phyloP scores from a whole-genome alignment of 2,797 vertebrate genomes.

The Myoxocephalus aenaeus region DNA sequence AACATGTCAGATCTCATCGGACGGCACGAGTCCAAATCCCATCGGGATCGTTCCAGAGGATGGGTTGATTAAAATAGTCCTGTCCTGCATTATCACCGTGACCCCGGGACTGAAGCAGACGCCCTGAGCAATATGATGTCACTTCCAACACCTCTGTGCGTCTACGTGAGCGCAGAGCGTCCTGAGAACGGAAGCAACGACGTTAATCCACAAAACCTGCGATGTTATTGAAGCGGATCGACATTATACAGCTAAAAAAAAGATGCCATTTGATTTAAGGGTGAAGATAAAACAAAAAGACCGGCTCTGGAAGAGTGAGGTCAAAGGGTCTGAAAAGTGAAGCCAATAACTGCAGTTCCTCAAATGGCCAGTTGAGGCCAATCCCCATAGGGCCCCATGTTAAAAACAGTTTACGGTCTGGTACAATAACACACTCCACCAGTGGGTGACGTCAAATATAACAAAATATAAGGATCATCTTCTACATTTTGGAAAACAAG shows the following conservation, averaged over 20 bases:
- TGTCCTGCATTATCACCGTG: constrained; percentile 31
- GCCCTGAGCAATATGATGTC: constrained; percentile 4
- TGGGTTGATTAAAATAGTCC: constrained; percentile 67
- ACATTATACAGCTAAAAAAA: no score
- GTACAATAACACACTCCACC: no score
- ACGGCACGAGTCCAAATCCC: constrained; percentile 57
- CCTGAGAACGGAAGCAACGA: neutral
- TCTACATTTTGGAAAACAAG: no score
- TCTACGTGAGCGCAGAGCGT: neutral
- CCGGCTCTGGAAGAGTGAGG: neutral
- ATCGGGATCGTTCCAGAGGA: constrained; percentile 58
- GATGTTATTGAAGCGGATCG: neutral
- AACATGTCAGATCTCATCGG: constrained; percentile 58
- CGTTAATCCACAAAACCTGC: neutral
- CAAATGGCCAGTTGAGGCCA: no score
- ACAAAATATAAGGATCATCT: no score
- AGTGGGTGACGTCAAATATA: no score
- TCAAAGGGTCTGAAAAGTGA: neutral
- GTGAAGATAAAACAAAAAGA: neutral
- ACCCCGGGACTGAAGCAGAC: constrained; percentile 35
- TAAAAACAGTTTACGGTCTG: no score
- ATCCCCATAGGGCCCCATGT: neutral
- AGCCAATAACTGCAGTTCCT: no score
- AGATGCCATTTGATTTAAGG: no score
- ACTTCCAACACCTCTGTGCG: neutral